Evolutionary conservation across 2,113 vertebrate genomes (phyloP).

Genomic region (Psophia crepitans): DNA sequence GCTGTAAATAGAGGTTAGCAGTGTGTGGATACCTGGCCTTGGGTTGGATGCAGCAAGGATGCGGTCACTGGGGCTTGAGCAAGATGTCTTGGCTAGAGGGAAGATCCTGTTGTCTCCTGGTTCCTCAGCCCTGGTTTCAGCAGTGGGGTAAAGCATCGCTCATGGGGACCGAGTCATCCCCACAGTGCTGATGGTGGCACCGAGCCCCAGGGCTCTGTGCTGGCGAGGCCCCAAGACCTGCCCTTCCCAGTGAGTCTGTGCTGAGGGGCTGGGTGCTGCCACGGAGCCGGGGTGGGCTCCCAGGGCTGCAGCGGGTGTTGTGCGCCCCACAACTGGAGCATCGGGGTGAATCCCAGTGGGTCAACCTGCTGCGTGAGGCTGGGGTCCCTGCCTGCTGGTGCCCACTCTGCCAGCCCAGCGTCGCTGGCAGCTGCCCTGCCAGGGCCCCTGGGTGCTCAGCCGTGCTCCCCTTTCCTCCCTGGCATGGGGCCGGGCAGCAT

Average conservation of each 20-base stretch:
- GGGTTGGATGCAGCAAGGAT: background rate
- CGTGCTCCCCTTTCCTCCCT: background rate
- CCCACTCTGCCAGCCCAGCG: background rate
- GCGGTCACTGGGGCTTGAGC: background rate
- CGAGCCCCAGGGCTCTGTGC: fast-evolving
- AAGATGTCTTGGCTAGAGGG: fast-evolving
- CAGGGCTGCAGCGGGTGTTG: background rate
- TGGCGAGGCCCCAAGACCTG: too few species aligned
- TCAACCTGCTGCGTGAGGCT: background rate
- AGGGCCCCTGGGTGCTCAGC: background rate
- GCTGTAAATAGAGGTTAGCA: background rate
- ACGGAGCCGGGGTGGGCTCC: background rate
- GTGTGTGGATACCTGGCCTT: too few species aligned
- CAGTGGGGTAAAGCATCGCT: fast-evolving
- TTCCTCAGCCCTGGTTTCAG: background rate
- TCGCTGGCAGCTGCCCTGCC: background rate
- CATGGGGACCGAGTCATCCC: background rate
- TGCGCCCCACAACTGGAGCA: background rate
- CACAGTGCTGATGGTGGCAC: fast-evolving
- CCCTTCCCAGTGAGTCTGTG: background rate
- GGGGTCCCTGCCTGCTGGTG: background rate
- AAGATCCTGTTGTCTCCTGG: background rate
- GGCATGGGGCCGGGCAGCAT: background rate
- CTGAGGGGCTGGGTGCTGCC: background rate
- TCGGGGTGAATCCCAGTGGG: background rate